Evolutionary conservation across 1,140 invertebrate species (phyloP).

Genomic region (Calycopis cecrops): DNA sequence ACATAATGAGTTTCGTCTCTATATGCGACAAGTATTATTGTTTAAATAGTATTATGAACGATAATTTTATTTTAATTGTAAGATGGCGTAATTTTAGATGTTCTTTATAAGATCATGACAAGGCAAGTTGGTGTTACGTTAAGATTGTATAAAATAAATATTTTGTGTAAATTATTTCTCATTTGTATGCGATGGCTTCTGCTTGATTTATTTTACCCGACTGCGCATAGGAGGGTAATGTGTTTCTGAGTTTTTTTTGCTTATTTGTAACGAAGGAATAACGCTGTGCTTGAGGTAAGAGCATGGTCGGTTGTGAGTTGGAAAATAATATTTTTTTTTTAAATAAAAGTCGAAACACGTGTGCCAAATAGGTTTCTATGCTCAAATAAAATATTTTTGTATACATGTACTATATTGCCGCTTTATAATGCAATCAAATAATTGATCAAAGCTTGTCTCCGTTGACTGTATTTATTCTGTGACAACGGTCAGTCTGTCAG

Average conservation of each 20-base stretch:
- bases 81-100: conserved; percentile 72
- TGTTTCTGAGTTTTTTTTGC: neutral
- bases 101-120: conserved; percentile 67
- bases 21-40: conserved; percentile 62
- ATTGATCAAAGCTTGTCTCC: neutral
- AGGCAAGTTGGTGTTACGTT: conserved; percentile 48
- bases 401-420: conserved; percentile 6
- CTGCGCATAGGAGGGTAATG: neutral
- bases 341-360: neutral
- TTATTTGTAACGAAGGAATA: neutral
- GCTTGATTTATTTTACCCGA: conserved; percentile 1
- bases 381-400: conserved; percentile 10
- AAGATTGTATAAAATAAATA: conserved; percentile 49
- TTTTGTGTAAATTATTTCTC: conserved; percentile 59
- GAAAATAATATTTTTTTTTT: neutral
- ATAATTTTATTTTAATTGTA: conserved; percentile 62
- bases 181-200: conserved; percentile 39
- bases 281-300: neutral
- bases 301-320: neutral
- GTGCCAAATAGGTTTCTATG: conserved; percentile 9
- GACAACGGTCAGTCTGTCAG: too few species aligned
- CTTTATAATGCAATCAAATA: neutral
- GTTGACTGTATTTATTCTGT: neutral
- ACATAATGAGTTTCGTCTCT: too few species aligned
- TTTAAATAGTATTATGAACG: conserved; percentile 61